Conservation (phyloP, 64 coral and sea anemone species). For the Montipora foliosa region DNA sequence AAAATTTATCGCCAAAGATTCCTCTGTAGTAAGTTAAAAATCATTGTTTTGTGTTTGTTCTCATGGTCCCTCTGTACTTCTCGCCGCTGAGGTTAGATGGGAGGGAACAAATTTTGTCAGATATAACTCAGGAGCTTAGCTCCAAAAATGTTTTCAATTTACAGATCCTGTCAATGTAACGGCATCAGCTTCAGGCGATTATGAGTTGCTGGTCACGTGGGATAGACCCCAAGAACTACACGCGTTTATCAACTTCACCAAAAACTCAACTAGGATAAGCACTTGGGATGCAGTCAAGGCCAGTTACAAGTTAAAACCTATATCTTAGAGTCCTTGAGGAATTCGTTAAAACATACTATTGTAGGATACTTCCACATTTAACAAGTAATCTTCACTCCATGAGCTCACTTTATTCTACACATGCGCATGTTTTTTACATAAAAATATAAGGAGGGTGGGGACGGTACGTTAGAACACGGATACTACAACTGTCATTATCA, state of each 20-base stretch:
- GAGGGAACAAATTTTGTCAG: too few species aligned
- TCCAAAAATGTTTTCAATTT: neutral
- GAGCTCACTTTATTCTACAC: too few species aligned
- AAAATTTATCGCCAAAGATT: constrained; percentile 72
- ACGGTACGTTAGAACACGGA: too few species aligned
- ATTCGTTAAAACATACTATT: too few species aligned
- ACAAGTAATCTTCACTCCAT: too few species aligned
- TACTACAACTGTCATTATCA: too few species aligned
- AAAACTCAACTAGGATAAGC: constrained; percentile 53
- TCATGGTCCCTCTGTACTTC: too few species aligned
- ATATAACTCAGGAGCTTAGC: too few species aligned
- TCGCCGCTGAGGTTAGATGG: too few species aligned
- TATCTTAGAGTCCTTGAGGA: neutral
- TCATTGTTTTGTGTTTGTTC: neutral
- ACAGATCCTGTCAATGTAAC: constrained; percentile 85
- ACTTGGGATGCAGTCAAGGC: constrained; percentile 69
- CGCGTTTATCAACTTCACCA: constrained; percentile 66
- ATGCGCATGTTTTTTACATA: too few species aligned
- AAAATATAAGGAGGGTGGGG: too few species aligned
- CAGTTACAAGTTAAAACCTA: neutral
- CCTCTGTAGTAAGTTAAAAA: constrained; percentile 80
- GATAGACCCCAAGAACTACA: constrained; percentile 81
- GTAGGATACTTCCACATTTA: too few species aligned
- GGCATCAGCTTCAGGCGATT: constrained; percentile 79
- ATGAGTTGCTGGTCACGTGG: constrained; percentile 77